Evolutionary conservation across 2,888 invertebrate species (phyloP).

Genomic region (Drymonia ruficornis): DNA sequence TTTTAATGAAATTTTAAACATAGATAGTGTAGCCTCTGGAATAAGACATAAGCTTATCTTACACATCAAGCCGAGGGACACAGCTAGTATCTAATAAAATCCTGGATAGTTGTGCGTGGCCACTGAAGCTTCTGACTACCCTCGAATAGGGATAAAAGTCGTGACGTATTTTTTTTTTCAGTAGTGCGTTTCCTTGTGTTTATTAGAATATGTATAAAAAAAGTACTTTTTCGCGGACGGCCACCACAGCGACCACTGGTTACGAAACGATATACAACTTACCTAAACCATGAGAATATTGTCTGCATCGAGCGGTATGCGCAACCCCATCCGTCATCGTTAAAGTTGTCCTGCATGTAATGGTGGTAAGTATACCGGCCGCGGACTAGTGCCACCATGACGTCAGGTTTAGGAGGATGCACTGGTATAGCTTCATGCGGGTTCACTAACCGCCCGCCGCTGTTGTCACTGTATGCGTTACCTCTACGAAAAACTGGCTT

Average conservation of each 20-base stretch:
- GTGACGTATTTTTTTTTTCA: not conserved
- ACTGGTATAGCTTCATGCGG: slow-evolving; percentile 88
- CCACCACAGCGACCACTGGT: not conserved
- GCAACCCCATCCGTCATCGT: slow-evolving; percentile 99
- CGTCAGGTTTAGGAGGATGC: slow-evolving; percentile 57
- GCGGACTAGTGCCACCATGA: slow-evolving; percentile 84
- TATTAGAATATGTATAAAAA: too few relatives aligned
- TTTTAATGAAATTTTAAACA: too few relatives aligned
- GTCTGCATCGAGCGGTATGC: slow-evolving; percentile 99
- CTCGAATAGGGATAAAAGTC: too few relatives aligned
- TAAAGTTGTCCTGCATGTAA: slow-evolving; percentile 97
- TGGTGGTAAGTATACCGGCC: slow-evolving; percentile 98
- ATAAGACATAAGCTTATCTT: too few relatives aligned
- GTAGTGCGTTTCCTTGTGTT: too few relatives aligned
- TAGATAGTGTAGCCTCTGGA: too few relatives aligned
- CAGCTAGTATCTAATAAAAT: too few relatives aligned
- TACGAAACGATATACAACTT: slow-evolving; percentile 30
- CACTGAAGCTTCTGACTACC: too few relatives aligned
- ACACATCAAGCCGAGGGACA: too few relatives aligned
- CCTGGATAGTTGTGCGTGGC: too few relatives aligned
- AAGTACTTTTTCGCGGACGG: too few relatives aligned
- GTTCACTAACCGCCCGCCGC: slow-evolving; percentile 86
- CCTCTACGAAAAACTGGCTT: slow-evolving; percentile 91
- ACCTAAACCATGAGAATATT: slow-evolving; percentile 97
- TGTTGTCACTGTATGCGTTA: slow-evolving; percentile 86